phyloP scores from a whole-genome alignment of 2,888 invertebrate genomes.

The Tinea semifulvella region DNA sequence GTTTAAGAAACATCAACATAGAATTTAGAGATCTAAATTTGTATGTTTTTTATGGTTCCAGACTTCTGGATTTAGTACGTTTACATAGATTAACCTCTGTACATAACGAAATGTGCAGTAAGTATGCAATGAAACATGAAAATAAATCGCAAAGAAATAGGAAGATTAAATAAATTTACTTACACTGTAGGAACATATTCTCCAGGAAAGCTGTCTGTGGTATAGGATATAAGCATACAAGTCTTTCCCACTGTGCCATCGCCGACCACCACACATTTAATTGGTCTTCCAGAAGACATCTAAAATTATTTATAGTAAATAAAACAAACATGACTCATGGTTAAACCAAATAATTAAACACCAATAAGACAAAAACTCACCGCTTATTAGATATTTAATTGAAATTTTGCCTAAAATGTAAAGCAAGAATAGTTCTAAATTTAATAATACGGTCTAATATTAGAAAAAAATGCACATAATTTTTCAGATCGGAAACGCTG shows the following conservation, averaged over 20 bases:
- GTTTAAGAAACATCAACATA: no score
- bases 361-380: background rate
- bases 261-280: constrained; percentile 92
- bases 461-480: constrained; percentile 13
- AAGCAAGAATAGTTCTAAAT: background rate
- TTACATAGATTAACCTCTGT: no score
- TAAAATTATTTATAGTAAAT: constrained; percentile 21
- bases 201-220: constrained; percentile 91
- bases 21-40: no score
- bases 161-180: constrained; percentile 44
- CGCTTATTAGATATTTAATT: background rate
- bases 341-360: background rate
- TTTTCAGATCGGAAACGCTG: background rate
- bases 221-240: constrained; percentile 93
- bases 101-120: no score
- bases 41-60: no score
- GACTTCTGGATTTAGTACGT: no score
- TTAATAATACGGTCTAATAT: constrained; percentile 8
- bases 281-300: constrained; percentile 94
- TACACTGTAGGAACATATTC: constrained; percentile 96
- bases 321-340: constrained; percentile 13
- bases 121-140: no score
- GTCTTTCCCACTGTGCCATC: constrained; percentile 95
- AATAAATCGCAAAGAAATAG: no score
- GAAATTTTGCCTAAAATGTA: background rate